A percentile compares a stretch with the other conserved stretches of the same genome.
Conservation (phyloP, 1,140 invertebrate species). For the Drosophila neocordata region DNA sequence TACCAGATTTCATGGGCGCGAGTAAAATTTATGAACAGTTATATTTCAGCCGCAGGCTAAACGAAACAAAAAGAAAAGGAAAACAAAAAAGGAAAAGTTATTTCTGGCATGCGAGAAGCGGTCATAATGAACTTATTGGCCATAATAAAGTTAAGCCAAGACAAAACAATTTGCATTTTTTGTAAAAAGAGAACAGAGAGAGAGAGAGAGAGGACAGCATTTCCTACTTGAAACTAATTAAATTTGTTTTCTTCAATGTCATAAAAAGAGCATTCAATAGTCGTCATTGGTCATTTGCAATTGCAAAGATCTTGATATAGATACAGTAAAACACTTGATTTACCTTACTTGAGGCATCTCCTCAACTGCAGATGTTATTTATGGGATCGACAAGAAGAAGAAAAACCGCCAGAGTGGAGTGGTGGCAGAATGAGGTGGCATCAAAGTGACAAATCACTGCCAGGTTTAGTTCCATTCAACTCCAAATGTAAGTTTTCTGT, state of each 20-base stretch:
- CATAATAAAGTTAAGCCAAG: slow-evolving; percentile 20
- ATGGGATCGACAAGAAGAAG: slow-evolving; percentile 32
- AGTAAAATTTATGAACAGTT: slow-evolving; percentile 67
- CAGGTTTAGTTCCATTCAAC: slow-evolving; percentile 20
- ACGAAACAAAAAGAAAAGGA: background rate
- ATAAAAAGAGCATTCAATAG: background rate
- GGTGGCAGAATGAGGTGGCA: slow-evolving; percentile 26
- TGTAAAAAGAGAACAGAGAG: background rate
- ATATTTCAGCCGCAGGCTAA: slow-evolving; percentile 62
- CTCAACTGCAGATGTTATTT: slow-evolving; percentile 64
- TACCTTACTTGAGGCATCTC: slow-evolving; percentile 20
- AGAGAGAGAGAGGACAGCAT: background rate
- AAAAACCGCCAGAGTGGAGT: slow-evolving; percentile 20
- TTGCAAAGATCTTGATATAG: background rate
- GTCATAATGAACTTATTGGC: slow-evolving; percentile 33
- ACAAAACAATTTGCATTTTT: background rate
- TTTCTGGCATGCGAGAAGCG: background rate
- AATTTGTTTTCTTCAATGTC: background rate
- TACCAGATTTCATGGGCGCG: slow-evolving; percentile 58
- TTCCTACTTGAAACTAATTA: background rate
- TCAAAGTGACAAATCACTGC: slow-evolving; percentile 71
- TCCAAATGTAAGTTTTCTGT: background rate
- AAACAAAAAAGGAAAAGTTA: slow-evolving; percentile 1
- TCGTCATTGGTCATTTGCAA: background rate
- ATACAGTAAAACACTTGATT: slow-evolving; percentile 30